These are phyloP conservation scores for Creontiades dilutus DNA, from an alignment of 2,888 invertebrate species.

Conservation along the genomic window DNA sequence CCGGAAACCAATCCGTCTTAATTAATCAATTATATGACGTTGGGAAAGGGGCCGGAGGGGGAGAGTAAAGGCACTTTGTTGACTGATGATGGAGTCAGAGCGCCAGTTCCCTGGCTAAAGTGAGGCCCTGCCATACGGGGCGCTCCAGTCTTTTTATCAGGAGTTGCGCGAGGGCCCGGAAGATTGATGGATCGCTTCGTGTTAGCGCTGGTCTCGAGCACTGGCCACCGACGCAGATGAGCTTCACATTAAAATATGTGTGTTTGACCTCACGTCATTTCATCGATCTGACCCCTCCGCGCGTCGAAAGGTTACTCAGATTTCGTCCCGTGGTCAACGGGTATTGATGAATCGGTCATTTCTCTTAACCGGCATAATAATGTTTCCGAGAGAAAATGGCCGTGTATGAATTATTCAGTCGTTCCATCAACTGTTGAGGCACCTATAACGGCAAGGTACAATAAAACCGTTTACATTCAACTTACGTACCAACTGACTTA, in stretches of 20 bases:
- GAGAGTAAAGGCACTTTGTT: slow-evolving; percentile 38
- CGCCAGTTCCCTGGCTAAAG: neutral
- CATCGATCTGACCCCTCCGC: slow-evolving; percentile 34
- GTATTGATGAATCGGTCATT: slow-evolving; percentile 28
- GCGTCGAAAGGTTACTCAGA: neutral
- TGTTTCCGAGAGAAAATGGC: too few species aligned
- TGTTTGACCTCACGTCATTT: slow-evolving; percentile 43
- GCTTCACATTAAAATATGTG: slow-evolving; percentile 45
- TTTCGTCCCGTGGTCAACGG: neutral
- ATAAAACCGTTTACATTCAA: too few species aligned
- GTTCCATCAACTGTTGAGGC: too few species aligned
- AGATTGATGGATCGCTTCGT: slow-evolving; percentile 57
- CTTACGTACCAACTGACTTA: too few species aligned
- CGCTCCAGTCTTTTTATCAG: slow-evolving; percentile 60
- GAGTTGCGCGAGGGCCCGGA: neutral
- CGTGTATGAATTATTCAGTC: too few species aligned
- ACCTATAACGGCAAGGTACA: too few species aligned
- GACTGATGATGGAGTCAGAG: slow-evolving; percentile 29
- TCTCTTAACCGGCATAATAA: neutral
- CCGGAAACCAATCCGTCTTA: slow-evolving; percentile 47
- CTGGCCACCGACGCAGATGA: slow-evolving; percentile 43
- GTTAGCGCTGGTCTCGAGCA: slow-evolving; percentile 33
- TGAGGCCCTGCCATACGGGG: slow-evolving; percentile 3
- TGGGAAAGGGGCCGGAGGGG: neutral
- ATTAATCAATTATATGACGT: slow-evolving; percentile 47